Evolutionary conservation across 2,797 vertebrate genomes (phyloP).

Genomic region (Microchirus variegatus): DNA sequence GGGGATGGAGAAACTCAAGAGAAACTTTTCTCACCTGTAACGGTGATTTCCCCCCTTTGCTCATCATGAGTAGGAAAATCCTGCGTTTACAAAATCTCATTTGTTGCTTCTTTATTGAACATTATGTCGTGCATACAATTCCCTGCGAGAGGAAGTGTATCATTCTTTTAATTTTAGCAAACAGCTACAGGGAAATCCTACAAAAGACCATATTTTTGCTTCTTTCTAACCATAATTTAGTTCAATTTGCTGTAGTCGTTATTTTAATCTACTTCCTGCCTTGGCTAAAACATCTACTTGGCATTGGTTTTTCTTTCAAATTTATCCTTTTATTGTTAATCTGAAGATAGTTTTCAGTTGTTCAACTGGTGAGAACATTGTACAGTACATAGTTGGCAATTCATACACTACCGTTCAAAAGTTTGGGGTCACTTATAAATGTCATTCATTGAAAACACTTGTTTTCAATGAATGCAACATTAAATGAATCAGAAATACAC

Average conservation of each 20-base stretch:
- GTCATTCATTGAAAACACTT: too few relatives aligned
- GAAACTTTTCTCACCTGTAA: slow-evolving; percentile 23
- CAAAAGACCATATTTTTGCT: not conserved
- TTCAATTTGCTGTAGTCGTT: not conserved
- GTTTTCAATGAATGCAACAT: too few relatives aligned
- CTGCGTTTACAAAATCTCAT: slow-evolving; percentile 22
- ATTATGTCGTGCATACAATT: slow-evolving; percentile 22
- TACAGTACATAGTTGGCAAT: too few relatives aligned
- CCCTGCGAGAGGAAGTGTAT: slow-evolving; percentile 1
- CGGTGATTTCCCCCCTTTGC: slow-evolving; percentile 21
- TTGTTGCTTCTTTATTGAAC: slow-evolving; percentile 8
- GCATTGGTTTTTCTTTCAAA: not conserved
- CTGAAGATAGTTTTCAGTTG: too few relatives aligned
- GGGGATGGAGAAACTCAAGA: slow-evolving; percentile 26
- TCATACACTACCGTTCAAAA: too few relatives aligned
- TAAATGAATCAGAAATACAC: too few relatives aligned
- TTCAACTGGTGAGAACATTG: too few relatives aligned
- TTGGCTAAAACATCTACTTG: not conserved
- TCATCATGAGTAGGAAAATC: slow-evolving; percentile 23
- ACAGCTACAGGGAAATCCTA: not conserved
- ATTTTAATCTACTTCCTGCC: slow-evolving; percentile 4
- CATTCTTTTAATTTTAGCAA: slow-evolving; percentile 17
- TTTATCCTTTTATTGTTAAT: too few relatives aligned
- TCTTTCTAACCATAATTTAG: not conserved
- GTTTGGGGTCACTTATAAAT: too few relatives aligned